phyloP scores from a whole-genome alignment of 1,140 invertebrate genomes.

The Cydia amplana region DNA sequence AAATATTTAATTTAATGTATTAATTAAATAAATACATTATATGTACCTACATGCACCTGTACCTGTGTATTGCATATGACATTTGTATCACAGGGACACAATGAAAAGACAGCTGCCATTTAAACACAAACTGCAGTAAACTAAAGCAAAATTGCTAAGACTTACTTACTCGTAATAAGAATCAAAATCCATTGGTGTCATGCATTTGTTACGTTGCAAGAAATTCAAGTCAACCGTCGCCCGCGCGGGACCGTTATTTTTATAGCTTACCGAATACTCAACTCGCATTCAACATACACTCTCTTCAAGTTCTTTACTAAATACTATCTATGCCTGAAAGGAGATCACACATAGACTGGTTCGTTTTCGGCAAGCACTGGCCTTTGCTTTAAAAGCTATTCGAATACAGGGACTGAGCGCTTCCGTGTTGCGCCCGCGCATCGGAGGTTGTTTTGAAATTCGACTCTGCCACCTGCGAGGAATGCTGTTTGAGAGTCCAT shows the following conservation, averaged over 20 bases:
- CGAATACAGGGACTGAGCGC: slow-evolving; percentile 7
- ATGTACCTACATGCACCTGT: no score
- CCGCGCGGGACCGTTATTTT: neutral
- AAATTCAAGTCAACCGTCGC: slow-evolving; percentile 45
- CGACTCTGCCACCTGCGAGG: slow-evolving; percentile 43
- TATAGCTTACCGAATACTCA: neutral
- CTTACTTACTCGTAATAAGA: neutral
- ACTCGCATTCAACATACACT: neutral
- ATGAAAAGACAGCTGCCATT: neutral
- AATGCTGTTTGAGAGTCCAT: slow-evolving; percentile 7
- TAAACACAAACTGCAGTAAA: neutral
- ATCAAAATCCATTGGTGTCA: neutral
- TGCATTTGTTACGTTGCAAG: slow-evolving; percentile 25
- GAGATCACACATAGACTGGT: neutral
- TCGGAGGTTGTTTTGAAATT: slow-evolving; percentile 48
- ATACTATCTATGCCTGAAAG: neutral
- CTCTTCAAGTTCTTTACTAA: neutral
- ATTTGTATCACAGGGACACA: neutral
- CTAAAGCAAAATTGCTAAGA: neutral
- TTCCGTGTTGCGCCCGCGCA: slow-evolving; percentile 42
- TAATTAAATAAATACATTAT: no score
- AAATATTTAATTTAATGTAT: no score
- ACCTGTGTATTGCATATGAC: neutral
- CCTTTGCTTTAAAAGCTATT: neutral
- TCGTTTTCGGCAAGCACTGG: neutral